Evolutionary conservation across 2,888 invertebrate genomes (phyloP).

Genomic region (Temnothorax ravouxi): DNA sequence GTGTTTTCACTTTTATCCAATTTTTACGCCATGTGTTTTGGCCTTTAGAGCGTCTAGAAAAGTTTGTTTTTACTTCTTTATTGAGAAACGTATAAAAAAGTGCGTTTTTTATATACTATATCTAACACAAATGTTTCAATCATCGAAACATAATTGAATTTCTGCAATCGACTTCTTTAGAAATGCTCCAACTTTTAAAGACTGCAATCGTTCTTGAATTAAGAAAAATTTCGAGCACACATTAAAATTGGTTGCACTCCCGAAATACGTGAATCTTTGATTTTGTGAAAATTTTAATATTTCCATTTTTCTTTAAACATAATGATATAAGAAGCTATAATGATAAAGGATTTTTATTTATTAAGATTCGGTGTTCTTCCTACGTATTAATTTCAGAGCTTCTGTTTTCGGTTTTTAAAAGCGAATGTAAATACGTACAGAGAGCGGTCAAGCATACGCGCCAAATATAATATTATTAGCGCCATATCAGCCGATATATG

Average conservation of each 20-base stretch:
- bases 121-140: background rate
- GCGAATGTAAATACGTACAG: background rate
- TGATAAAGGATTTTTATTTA: background rate
- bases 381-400: background rate
- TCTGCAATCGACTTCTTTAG: background rate
- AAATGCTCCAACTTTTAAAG: background rate
- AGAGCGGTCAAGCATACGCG: background rate
- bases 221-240: background rate
- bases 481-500: background rate
- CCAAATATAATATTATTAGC: background rate
- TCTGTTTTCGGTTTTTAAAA: background rate
- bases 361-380: background rate
- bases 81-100: background rate
- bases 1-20: conserved; percentile 26
- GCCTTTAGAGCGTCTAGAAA: background rate
- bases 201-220: background rate
- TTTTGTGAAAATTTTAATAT: background rate
- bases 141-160: conserved; percentile 8
- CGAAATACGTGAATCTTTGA: background rate
- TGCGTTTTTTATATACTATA: background rate
- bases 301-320: background rate
- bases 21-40: background rate
- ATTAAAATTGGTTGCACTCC: background rate
- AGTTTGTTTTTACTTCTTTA: background rate
- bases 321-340: background rate